Evolutionary conservation across 1,140 invertebrate genomes (phyloP).

Genomic region (Bombus confusus): DNA sequence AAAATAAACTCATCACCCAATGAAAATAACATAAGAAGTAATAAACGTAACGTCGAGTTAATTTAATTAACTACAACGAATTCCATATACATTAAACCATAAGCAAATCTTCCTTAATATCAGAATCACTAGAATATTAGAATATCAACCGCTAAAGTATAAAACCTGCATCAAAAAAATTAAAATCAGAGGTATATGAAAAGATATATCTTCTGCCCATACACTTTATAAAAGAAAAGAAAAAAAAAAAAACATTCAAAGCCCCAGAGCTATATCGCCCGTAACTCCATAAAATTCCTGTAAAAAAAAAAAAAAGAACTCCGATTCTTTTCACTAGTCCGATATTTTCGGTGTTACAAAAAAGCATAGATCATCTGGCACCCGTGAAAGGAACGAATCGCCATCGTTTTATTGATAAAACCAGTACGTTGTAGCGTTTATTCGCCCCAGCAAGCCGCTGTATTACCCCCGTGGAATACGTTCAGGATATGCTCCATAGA

Average conservation of each 20-base stretch:
- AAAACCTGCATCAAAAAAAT: background rate
- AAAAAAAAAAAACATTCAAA: background rate
- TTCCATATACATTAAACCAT: too few species aligned
- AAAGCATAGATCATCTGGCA: background rate
- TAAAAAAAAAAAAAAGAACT: background rate
- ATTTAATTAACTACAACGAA: too few species aligned
- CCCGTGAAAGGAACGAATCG: background rate
- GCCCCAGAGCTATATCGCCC: too few species aligned
- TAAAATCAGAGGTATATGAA: background rate
- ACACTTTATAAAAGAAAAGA: background rate
- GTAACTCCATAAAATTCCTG: background rate
- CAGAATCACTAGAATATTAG: too few species aligned
- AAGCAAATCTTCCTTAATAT: too few species aligned
- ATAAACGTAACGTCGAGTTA: too few species aligned
- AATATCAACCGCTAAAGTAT: too few species aligned
- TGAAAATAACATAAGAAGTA: background rate
- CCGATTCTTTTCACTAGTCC: background rate
- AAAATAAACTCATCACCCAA: background rate
- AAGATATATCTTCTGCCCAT: background rate
- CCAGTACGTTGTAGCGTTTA: background rate
- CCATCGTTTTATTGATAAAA: background rate
- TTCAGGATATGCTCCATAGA: background rate
- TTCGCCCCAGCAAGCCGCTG: background rate
- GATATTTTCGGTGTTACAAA: background rate
- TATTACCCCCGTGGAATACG: background rate